Evolutionary conservation across 2,113 vertebrate species (phyloP), one percentile per base, ranked within the genome.

Genomic region (Phaethon lepturus): DNA sequence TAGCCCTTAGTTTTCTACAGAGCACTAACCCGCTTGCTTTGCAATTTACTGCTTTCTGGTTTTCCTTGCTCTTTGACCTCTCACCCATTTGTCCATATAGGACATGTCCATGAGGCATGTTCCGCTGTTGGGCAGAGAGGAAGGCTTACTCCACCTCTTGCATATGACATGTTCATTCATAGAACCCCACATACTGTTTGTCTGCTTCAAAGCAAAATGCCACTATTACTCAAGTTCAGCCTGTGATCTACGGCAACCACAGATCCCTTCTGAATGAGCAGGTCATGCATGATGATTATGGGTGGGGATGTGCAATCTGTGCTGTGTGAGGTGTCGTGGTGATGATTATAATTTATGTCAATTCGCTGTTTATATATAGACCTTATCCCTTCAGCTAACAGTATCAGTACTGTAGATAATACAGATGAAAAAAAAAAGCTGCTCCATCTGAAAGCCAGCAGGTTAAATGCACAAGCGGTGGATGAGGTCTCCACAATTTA

Each of bases 181-280:
- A 67, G 26, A 89, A 52, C 44, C 67, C 28, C 66, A 22, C 40
- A 28, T 83, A 50, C 20, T 58, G n/a, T 58, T 88, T 80, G 62
- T 26, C 38, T 76, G 15, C 88, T 94, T 96, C 87, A 92, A 24
- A 92, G 67, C 45, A 53, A 79, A 75, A 72, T 88, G 73, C 56
- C 73, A n/a, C 33, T 22, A 10, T 81, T 69, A 23, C 50, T 62
- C 62, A 83, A 66, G 69, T 62, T 71, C 28, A 59, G 71, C 49
- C 74, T 94, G 74, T 96, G 74, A 83, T 79, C 62, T 66, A 8
- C 4, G 2, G 60, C 72, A 85, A 78, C 84, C 90, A 58, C 84
- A 89, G 53, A 60, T 78, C 91, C 73, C 66, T 94, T 78, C 89
- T 40, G 66, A 96, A 87, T 64, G 47, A 82, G 73, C 68, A 72